phyloP scores from a whole-genome alignment of 2,797 vertebrate genomes.

The Chrysocyon brachyurus region DNA sequence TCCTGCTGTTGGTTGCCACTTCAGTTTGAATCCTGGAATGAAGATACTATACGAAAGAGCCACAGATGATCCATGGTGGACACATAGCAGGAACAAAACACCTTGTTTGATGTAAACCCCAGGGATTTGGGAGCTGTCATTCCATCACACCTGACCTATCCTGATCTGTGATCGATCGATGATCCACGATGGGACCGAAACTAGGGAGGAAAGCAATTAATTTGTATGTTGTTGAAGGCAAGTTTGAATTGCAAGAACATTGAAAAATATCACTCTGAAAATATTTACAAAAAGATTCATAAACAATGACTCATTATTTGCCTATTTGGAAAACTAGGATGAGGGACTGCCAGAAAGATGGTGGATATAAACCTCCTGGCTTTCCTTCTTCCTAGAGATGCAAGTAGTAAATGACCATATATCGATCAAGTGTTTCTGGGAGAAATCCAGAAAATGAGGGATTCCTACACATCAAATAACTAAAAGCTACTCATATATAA shows the following conservation, averaged over 20 bases:
- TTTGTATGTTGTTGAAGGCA: not conserved
- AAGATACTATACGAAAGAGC: not conserved
- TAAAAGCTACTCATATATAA: not conserved
- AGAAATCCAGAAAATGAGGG: not conserved
- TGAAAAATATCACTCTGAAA: not conserved
- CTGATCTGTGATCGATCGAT: not conserved
- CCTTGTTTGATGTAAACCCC: not conserved
- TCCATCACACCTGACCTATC: not conserved
- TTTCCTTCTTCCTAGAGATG: not conserved
- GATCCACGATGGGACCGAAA: not conserved
- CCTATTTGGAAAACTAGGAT: not conserved
- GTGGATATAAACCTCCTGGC: not conserved
- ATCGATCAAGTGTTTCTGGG: not conserved
- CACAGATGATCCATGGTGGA: not conserved
- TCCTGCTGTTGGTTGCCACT: not conserved
- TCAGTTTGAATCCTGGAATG: not conserved
- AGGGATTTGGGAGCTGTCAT: not conserved
- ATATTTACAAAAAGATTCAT: not conserved
- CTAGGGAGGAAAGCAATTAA: not conserved
- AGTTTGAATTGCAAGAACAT: not conserved
- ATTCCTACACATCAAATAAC: not conserved
- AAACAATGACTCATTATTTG: not conserved
- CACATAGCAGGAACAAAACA: not conserved
- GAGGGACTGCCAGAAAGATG: not conserved
- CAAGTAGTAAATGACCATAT: not conserved